Evolutionary conservation across 2,797 vertebrate genomes (phyloP).

Genomic region (Sebastes steindachneri): DNA sequence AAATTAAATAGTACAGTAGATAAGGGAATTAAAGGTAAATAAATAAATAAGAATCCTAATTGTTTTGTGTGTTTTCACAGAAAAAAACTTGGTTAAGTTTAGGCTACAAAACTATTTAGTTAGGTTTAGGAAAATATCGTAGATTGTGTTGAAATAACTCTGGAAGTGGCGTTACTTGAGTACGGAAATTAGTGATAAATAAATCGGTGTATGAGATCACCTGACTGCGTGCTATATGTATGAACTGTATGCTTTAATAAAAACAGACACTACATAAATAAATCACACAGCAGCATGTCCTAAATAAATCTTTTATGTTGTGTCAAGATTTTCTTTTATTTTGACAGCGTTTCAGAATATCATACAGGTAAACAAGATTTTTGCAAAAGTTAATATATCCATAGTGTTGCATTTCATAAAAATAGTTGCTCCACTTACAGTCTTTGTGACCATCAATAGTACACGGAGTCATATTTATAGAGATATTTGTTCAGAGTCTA

Average conservation of each 20-base stretch:
- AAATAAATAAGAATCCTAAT: too few species aligned
- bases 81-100: too few species aligned
- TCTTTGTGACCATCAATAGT: conserved; percentile 98
- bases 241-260: neutral
- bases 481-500: conserved; percentile 94
- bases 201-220: too few species aligned
- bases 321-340: conserved; percentile 89
- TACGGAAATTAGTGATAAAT: too few species aligned
- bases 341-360: conserved; percentile 99
- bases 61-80: too few species aligned
- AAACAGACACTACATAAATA: conserved; percentile 16
- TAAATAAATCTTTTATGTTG: conserved; percentile 62
- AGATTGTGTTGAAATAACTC: fast-evolving
- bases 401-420: conserved; percentile 99
- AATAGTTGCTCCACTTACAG: conserved; percentile 99
- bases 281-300: conserved; percentile 44
- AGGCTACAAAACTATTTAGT: neutral
- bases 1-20: too few species aligned
- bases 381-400: conserved; percentile 99
- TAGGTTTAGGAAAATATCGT: too few species aligned
- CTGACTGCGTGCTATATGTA: neutral
- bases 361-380: conserved; percentile 99
- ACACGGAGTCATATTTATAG: conserved; percentile 97
- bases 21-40: too few species aligned
- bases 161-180: too few species aligned